A percentile compares a stretch with the other conserved stretches of the same genome.
Evolutionary conservation across 2,113 vertebrate species (phyloP).

Genomic region (Beaufortia kweichowensis): DNA sequence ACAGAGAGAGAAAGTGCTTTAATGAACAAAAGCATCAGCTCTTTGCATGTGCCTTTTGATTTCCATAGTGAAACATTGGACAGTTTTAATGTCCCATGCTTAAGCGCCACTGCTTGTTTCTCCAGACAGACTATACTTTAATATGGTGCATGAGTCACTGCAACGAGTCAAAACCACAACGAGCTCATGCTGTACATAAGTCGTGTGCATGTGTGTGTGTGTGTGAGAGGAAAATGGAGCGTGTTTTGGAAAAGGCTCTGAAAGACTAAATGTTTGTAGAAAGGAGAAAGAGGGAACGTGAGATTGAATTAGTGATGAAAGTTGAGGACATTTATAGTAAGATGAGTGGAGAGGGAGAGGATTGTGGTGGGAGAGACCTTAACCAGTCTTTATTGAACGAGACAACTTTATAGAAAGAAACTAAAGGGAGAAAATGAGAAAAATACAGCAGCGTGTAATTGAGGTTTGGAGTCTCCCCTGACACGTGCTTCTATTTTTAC

Average conservation of each 20-base stretch:
- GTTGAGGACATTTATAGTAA: conserved; percentile 25
- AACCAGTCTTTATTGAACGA: conserved; percentile 45
- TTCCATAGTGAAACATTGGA: conserved; percentile 27
- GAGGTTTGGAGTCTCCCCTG: conserved; percentile 28
- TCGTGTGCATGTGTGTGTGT: conserved; percentile 23
- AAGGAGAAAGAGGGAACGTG: background rate
- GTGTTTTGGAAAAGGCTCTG: conserved; percentile 25
- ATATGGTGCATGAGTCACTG: conserved; percentile 27
- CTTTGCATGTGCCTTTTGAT: background rate
- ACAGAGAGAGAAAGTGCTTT: background rate
- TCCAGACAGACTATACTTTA: conserved; percentile 30
- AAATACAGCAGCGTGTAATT: conserved; percentile 41
- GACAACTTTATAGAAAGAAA: conserved; percentile 40
- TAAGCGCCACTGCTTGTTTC: background rate
- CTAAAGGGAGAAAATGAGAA: conserved; percentile 6
- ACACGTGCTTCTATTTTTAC: conserved; percentile 43
- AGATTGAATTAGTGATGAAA: background rate
- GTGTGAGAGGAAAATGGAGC: conserved; percentile 5
- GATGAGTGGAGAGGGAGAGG: background rate
- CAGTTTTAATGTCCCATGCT: conserved; percentile 4
- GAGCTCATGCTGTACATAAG: conserved; percentile 23
- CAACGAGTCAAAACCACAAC: conserved; percentile 20
- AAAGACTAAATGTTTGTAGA: conserved; percentile 1
- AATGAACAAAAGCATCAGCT: background rate
- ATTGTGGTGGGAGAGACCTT: conserved; percentile 34